These are phyloP conservation scores for Micrasema minimum DNA, from an alignment of 1,140 invertebrate genomes.

Conservation along the genomic window DNA sequence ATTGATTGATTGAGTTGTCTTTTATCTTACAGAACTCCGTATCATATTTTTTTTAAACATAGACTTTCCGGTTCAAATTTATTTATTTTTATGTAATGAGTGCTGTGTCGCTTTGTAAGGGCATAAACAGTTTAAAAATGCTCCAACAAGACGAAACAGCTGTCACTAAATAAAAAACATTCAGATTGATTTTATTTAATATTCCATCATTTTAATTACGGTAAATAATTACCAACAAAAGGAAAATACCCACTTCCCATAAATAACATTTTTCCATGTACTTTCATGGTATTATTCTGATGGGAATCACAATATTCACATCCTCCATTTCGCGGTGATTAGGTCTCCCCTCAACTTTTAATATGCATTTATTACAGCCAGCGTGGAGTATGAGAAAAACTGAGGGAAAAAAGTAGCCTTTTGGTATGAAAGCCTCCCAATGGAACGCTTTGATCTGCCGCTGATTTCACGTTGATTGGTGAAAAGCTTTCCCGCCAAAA, in stretches of 20 bases:
- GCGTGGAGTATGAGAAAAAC: slow-evolving; percentile 31
- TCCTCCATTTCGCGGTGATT: slow-evolving; percentile 33
- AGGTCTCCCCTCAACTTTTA: slow-evolving; percentile 32
- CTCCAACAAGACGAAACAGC: no score
- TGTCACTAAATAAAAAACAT: no score
- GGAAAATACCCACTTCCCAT: slow-evolving; percentile 15
- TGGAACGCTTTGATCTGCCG: slow-evolving; percentile 36
- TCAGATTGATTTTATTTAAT: no score
- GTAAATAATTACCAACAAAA: slow-evolving; percentile 11
- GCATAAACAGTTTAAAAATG: no score
- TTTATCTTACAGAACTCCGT: no score
- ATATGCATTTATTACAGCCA: slow-evolving; percentile 39
- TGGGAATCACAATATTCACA: slow-evolving; percentile 27
- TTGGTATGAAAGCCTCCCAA: slow-evolving; percentile 32
- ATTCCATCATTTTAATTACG: slow-evolving; percentile 8
- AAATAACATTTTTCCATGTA: slow-evolving; percentile 20
- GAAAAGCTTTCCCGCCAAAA: not conserved
- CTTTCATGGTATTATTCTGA: slow-evolving; percentile 17
- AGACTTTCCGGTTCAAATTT: no score
- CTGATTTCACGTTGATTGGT: slow-evolving; percentile 37
- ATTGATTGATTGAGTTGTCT: no score
- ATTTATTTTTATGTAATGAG: no score
- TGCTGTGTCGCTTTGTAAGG: no score
- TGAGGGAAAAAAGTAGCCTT: slow-evolving; percentile 30
- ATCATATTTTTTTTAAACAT: no score